These are phyloP conservation scores for Pteria penguin DNA, from an alignment of 2,888 invertebrate species.

Conservation along the genomic window DNA sequence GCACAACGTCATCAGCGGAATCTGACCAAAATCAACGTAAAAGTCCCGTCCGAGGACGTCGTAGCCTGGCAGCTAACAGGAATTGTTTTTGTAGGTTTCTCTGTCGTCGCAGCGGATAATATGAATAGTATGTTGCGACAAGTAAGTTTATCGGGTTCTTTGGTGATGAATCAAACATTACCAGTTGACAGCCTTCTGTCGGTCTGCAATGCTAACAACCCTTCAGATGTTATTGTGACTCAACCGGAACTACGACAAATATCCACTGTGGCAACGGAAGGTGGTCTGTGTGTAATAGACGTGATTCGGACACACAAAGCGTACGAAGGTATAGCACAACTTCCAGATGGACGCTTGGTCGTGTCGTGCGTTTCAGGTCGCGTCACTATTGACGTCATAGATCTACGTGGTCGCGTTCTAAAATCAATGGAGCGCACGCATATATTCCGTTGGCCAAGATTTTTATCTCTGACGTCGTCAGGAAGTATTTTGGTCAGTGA, in stretches of 20 bases:
- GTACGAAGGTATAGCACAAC: constrained; percentile 57
- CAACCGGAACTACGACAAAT: constrained; percentile 57
- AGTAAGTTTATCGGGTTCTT: constrained; percentile 32
- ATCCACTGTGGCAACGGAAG: constrained; percentile 44
- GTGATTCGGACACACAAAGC: constrained; percentile 52
- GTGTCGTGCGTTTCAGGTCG: constrained; percentile 54
- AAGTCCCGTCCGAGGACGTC: constrained; percentile 38
- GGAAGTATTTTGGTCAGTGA: constrained; percentile 58
- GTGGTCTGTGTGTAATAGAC: constrained; percentile 43
- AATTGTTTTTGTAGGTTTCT: constrained; percentile 48
- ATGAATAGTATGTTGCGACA: constrained; percentile 53
- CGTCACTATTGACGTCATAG: constrained; percentile 56
- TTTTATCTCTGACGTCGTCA: constrained; percentile 45
- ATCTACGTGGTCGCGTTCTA: constrained; percentile 46
- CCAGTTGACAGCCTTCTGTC: constrained; percentile 54
- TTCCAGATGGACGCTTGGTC: constrained; percentile 48
- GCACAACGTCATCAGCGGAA: constrained; percentile 13
- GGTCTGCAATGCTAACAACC: constrained; percentile 39
- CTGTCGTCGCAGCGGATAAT: constrained; percentile 51
- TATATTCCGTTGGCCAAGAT: constrained; percentile 57
- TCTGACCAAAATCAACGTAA: constrained; percentile 51
- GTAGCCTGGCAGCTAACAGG: constrained; percentile 61
- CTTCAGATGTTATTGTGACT: constrained; percentile 52
- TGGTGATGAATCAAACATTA: constrained; percentile 34
- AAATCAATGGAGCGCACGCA: constrained; percentile 50